A percentile compares a stretch with the other conserved stretches of the same genome.
These are phyloP conservation scores for Tipula helvola DNA, from an alignment of 2,888 invertebrate species.

Conservation along the genomic window DNA sequence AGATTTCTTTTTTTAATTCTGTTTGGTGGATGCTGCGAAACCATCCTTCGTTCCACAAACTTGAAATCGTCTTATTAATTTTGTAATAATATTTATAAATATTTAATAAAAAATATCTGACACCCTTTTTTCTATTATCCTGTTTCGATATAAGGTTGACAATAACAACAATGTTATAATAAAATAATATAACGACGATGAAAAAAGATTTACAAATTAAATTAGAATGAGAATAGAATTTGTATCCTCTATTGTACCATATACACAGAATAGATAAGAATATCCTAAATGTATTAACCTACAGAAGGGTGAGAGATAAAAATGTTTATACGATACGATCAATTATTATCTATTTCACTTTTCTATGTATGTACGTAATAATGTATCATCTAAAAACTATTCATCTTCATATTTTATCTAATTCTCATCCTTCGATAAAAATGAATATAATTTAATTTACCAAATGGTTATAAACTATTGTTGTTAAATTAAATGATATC, in stretches of 20 bases:
- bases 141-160: background rate
- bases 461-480: background rate
- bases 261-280: background rate
- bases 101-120: background rate
- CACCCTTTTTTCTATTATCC: background rate
- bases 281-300: background rate
- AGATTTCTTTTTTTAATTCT: background rate
- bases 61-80: background rate
- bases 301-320: background rate
- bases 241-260: background rate
- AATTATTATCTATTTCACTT: background rate
- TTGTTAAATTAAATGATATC: background rate
- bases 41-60: background rate
- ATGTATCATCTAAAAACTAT: background rate
- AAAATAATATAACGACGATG: background rate
- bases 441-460: background rate
- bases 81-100: background rate
- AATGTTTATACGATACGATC: background rate
- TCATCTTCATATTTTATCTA: background rate
- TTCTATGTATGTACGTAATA: background rate
- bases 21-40: background rate
- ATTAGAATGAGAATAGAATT: background rate
- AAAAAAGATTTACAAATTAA: background rate
- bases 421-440: background rate
- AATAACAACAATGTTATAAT: background rate